A percentile compares a stretch with the other conserved stretches of the same genome.
phyloP scores from a whole-genome alignment of 2,113 vertebrate species.

The Rhea americana region DNA sequence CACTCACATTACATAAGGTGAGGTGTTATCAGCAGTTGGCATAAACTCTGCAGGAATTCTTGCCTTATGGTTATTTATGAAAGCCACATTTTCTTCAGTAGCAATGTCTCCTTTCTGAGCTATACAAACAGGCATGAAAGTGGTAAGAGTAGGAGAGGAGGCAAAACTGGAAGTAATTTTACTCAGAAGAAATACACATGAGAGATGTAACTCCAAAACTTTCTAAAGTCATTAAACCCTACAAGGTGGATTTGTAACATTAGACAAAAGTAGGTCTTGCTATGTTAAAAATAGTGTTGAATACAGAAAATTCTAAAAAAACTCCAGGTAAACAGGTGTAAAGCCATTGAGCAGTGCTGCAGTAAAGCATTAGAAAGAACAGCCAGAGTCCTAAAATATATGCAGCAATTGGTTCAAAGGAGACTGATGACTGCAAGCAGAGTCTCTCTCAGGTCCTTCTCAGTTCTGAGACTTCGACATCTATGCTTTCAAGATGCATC shows the following conservation, averaged over 20 bases:
- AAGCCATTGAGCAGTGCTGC: not conserved
- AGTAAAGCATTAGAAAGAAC: not conserved
- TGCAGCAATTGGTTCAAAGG: not conserved
- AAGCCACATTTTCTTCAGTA: not conserved
- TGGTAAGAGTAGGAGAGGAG: not conserved
- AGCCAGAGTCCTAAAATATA: not conserved
- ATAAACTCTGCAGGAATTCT: not conserved
- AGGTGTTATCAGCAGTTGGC: not conserved
- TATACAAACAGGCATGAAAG: not conserved
- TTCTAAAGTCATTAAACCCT: not conserved
- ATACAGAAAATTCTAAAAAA: not conserved
- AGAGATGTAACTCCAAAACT: not conserved
- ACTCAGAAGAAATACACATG: not conserved
- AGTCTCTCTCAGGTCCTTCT: not conserved
- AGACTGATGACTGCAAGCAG: not conserved
- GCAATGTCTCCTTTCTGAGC: not conserved
- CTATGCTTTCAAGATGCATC: not conserved
- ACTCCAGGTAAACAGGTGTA: not conserved
- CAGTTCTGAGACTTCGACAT: not conserved
- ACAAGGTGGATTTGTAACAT: not conserved
- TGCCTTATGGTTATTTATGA: too few relatives aligned
- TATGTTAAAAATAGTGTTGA: too few relatives aligned
- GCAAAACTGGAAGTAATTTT: not conserved
- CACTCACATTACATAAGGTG: not conserved
- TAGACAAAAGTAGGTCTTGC: not conserved